Base-by-base conservation (phyloP, 2,797 vertebrate genomes). In the Podarcis lilfordi region DNA sequence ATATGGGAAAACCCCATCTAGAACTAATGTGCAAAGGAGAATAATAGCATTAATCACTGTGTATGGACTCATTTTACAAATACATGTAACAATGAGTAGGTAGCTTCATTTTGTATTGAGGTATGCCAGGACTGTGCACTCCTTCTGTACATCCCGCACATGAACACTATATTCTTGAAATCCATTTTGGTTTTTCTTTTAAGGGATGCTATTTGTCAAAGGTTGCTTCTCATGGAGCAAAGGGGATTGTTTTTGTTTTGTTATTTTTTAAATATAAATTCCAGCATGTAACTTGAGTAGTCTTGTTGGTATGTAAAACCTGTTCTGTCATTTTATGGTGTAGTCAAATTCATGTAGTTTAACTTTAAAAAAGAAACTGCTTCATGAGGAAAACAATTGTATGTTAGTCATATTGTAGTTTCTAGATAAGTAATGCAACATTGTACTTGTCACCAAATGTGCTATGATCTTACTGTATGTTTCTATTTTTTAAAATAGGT, bases 221-320 rank as follows among this genome's bases (percentile, higher is more conserved):
- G 93, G 94, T 91, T 92, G 95, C 93, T 96, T 95, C 94, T 95
- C 85, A 82, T 91, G 93, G 93, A 94, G 94, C 94, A 91, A 61
- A 84, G 0, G 69, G 86, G 80, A 91, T 85, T 85, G 80, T 86
- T 95, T 95, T 88, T 84, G 2, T 74, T 90, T 88, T 81, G 72
- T 80, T 23, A 90, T 89, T 78, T 91, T 97, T 97, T 97, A 97
- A 96, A 94, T 97, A 96, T 96, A 97, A 96, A 97, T 97, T 98
- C 98, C 98, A 98, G 98, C 98, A 99, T 99, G 98, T 98, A 98
- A 98, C 97, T 98, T 98, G 98, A 98, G 97, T 98, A 98, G 98
- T 98, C 96, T 97, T 98, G 97, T 98, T 98, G 98, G 98, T 98
- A 97, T 99, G 98, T 98, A 97, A 97, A 98, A 97, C 96, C 96